Percentiles rank a stretch among this genome's conserved stretches.
phyloP scores from a whole-genome alignment of 2,888 invertebrate species.

The Scotopteryx bipunctaria region DNA sequence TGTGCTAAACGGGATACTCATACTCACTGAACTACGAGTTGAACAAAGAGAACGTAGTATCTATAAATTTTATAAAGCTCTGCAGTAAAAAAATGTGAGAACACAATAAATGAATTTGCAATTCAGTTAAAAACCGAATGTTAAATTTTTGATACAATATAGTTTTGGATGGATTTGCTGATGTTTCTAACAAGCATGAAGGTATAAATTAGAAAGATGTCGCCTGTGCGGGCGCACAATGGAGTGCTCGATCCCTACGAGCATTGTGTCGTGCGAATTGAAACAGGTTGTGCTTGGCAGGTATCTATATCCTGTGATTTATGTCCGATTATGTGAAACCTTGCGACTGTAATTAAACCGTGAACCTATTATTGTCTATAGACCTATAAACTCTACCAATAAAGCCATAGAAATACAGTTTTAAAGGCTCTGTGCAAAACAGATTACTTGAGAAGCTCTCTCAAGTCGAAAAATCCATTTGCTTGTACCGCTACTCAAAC shows the following conservation, averaged over 20 bases:
- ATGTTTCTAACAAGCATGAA: slow-evolving; percentile 74
- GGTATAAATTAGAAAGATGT: slow-evolving; percentile 76
- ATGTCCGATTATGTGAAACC: slow-evolving; percentile 77
- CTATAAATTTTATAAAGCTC: slow-evolving; percentile 69
- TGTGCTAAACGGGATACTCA: slow-evolving; percentile 72
- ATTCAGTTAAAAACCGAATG: slow-evolving; percentile 62
- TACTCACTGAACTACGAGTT: slow-evolving; percentile 60
- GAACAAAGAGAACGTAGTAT: slow-evolving; percentile 63
- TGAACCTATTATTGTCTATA: slow-evolving; percentile 73
- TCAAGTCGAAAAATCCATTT: slow-evolving; percentile 36
- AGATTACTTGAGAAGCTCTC: not conserved
- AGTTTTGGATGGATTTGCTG: slow-evolving; percentile 62
- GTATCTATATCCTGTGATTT: slow-evolving; percentile 79
- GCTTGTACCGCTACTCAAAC: slow-evolving; percentile 62
- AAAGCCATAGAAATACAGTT: slow-evolving; percentile 62
- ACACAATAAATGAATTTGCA: slow-evolving; percentile 65
- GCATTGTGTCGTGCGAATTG: slow-evolving; percentile 74
- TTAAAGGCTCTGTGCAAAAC: not conserved
- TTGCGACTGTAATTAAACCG: slow-evolving; percentile 76
- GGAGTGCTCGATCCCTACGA: slow-evolving; percentile 52
- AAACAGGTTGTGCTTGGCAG: slow-evolving; percentile 82
- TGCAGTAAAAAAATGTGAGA: slow-evolving; percentile 63
- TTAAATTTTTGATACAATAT: slow-evolving; percentile 63
- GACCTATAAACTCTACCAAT: slow-evolving; percentile 57
- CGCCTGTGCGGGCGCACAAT: slow-evolving; percentile 64